Conservation (phyloP, 2,888 invertebrate genomes). For the Agrilus cyanescens region DNA sequence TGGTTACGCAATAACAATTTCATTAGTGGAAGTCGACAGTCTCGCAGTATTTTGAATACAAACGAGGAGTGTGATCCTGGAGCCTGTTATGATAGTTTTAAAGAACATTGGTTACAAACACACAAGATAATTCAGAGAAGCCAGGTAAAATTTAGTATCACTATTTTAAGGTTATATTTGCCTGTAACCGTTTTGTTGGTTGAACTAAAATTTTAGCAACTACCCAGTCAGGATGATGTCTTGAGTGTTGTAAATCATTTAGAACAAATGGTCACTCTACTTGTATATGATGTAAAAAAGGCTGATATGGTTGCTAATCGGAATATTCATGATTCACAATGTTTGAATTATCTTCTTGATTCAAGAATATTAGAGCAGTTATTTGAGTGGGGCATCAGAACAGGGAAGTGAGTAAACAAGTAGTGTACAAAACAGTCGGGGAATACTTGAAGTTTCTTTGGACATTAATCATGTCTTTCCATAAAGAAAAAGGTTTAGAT, state of each 20-base stretch:
- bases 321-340: conserved; percentile 43
- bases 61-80: conserved; percentile 53
- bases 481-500: too few relatives aligned
- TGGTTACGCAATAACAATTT: conserved; percentile 31
- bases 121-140: conserved; percentile 69
- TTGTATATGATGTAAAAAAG: conserved; percentile 62
- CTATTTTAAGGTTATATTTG: neutral
- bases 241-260: conserved; percentile 83
- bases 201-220: conserved; percentile 33
- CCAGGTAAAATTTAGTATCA: conserved; percentile 39
- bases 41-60: conserved; percentile 18
- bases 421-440: conserved; percentile 1
- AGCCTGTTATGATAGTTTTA: conserved; percentile 86
- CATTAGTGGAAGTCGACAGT: conserved; percentile 23
- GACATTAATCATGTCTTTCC: too few relatives aligned
- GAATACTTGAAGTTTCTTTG: too few relatives aligned
- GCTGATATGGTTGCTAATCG: conserved; percentile 44
- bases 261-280: conserved; percentile 78
- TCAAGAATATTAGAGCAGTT: conserved; percentile 79
- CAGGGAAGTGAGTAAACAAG: conserved; percentile 53
- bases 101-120: conserved; percentile 90
- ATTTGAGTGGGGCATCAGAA: conserved; percentile 73
- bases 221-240: conserved; percentile 72
- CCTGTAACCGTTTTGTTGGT: conserved; percentile 3
- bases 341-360: conserved; percentile 66